Evolutionary conservation across 2,797 vertebrate species (phyloP).

Genomic region (Caiman crocodilus): DNA sequence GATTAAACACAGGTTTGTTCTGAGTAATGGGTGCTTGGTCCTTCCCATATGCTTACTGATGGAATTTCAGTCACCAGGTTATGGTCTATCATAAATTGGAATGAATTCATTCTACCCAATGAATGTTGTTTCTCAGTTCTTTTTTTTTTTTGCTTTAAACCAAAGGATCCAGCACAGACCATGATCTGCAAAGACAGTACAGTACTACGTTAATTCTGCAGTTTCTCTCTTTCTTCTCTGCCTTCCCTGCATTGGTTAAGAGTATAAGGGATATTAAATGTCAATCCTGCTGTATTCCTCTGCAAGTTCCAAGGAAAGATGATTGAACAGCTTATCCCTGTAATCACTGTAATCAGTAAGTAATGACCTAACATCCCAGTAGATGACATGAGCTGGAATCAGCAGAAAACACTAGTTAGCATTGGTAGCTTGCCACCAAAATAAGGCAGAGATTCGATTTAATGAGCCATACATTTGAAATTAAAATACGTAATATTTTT

Average conservation of each 20-base stretch:
- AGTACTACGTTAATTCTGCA: slow-evolving; percentile 60
- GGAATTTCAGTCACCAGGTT: slow-evolving; percentile 43
- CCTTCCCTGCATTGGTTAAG: slow-evolving; percentile 63
- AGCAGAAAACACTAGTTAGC: slow-evolving; percentile 68
- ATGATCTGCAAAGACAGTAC: slow-evolving; percentile 24
- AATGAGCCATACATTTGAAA: slow-evolving; percentile 12
- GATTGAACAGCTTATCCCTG: slow-evolving; percentile 73
- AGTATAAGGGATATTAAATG: slow-evolving; percentile 77
- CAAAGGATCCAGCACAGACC: background rate
- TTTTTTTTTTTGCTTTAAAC: background rate
- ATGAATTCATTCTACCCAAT: slow-evolving; percentile 47
- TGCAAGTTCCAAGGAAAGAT: slow-evolving; percentile 72
- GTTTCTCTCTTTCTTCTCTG: background rate
- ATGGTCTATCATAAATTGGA: slow-evolving; percentile 13
- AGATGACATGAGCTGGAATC: slow-evolving; percentile 39
- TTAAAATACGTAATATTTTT: background rate
- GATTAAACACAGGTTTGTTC: slow-evolving; percentile 27
- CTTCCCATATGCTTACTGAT: slow-evolving; percentile 40
- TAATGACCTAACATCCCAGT: slow-evolving; percentile 64
- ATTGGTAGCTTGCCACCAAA: slow-evolving; percentile 56
- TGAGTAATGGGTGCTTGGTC: background rate
- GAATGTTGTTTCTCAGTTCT: background rate
- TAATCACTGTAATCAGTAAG: slow-evolving; percentile 60
- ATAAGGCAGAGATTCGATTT: slow-evolving; percentile 45
- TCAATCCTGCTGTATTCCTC: slow-evolving; percentile 69